phyloP scores from a whole-genome alignment of 2,797 vertebrate species.

The Tadarida brasiliensis region DNA sequence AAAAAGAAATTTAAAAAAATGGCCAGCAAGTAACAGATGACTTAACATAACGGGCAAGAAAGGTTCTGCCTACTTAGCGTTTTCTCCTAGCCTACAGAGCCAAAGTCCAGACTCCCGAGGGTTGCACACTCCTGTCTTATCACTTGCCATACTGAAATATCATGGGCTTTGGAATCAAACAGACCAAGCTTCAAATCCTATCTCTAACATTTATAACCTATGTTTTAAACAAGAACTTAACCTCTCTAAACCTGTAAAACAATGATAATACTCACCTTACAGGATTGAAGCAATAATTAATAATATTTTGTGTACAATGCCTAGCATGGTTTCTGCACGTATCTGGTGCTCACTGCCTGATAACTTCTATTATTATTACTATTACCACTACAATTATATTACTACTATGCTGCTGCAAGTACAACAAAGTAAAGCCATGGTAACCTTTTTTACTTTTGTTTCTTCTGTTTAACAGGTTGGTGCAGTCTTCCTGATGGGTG shows the following conservation, averaged over 20 bases:
- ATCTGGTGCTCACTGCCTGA: constrained; percentile 11
- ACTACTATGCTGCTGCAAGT: not conserved
- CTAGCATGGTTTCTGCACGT: not conserved
- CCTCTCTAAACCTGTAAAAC: constrained; percentile 42
- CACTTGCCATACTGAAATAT: constrained; percentile 21
- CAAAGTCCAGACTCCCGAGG: not conserved
- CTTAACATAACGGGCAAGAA: constrained; percentile 8
- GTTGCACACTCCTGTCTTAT: not conserved
- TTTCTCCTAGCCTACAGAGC: not conserved
- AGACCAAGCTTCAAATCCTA: constrained; percentile 60
- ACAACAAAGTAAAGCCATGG: constrained; percentile 39
- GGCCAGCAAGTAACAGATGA: constrained; percentile 40
- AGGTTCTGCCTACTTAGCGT: not conserved
- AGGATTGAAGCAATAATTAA: constrained; percentile 29
- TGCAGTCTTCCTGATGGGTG: not conserved
- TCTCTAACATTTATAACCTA: constrained; percentile 31
- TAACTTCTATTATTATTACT: not conserved
- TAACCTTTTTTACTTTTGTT: not conserved
- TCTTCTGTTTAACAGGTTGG: not conserved
- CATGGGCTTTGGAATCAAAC: not conserved
- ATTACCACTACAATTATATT: not conserved
- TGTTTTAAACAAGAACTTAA: constrained; percentile 42
- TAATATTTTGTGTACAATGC: constrained; percentile 8
- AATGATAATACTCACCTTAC: not conserved
- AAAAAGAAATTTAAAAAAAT: constrained; percentile 54